Conservation (phyloP, 2,888 invertebrate species). For the Eupithecia inturbata region DNA sequence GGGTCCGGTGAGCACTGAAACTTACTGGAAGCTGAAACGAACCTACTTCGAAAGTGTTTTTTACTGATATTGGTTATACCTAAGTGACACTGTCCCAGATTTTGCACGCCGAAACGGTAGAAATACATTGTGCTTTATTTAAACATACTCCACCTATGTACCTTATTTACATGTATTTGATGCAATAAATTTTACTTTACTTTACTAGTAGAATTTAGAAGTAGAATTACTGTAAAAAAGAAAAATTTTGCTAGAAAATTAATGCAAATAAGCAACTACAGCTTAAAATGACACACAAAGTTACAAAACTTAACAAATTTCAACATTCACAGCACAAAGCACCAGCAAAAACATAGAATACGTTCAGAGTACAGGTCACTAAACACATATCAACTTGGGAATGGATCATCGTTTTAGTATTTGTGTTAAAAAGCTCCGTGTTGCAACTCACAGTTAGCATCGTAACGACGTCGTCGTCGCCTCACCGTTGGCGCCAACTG, state of each 20-base stretch:
- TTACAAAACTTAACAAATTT: no score
- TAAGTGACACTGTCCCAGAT: no score
- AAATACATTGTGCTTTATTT: no score
- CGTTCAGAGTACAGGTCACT: background rate
- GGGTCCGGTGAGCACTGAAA: slow-evolving; percentile 25
- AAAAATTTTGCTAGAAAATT: no score
- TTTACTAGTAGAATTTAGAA: background rate
- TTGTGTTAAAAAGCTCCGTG: no score
- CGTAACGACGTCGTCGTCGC: background rate
- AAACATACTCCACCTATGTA: no score
- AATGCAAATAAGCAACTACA: background rate
- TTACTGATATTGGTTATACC: no score
- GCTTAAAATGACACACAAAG: background rate
- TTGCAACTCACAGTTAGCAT: background rate
- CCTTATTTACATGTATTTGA: no score
- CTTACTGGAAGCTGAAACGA: background rate
- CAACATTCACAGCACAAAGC: no score
- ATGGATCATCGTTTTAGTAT: background rate
- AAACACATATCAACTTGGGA: background rate
- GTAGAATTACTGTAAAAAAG: background rate
- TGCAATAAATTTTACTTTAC: no score
- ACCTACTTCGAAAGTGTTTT: background rate
- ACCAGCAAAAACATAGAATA: no score
- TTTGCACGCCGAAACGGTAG: no score
- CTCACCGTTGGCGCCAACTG: background rate